Evolutionary conservation across 2,797 vertebrate species (phyloP).

Genomic region (Hippoglossus hippoglossus): DNA sequence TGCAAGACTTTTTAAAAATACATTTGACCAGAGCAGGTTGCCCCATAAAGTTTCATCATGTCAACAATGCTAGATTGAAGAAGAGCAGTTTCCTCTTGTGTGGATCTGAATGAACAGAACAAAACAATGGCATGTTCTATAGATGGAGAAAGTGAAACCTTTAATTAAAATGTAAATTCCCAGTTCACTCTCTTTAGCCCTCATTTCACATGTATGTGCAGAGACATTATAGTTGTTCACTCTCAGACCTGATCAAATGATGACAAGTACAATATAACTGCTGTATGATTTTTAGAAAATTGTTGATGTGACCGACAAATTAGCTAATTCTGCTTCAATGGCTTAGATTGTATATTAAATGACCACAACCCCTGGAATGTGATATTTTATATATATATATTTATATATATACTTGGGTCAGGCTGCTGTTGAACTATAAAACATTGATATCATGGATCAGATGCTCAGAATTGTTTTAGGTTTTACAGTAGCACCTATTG

Average conservation of each 20-base stretch:
- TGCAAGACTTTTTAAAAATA: constrained; percentile 49
- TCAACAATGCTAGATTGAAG: neutral
- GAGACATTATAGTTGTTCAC: neutral
- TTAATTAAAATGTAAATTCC: constrained; percentile 1
- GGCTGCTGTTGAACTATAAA: constrained; percentile 68
- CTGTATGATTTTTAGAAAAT: constrained; percentile 52
- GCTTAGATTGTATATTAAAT: constrained; percentile 39
- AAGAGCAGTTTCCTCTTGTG: neutral
- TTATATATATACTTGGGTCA: constrained; percentile 6
- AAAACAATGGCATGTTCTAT: constrained; percentile 5
- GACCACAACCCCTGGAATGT: constrained; percentile 56
- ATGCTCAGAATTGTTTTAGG: constrained; percentile 61
- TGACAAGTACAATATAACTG: constrained; percentile 39
- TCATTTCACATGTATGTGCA: neutral
- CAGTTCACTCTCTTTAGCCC: constrained; percentile 3
- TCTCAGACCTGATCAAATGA: constrained; percentile 38
- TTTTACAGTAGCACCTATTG: constrained; percentile 74
- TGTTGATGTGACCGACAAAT: constrained; percentile 23
- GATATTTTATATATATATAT: neutral
- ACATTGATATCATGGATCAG: constrained; percentile 55
- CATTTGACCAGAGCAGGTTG: constrained; percentile 33
- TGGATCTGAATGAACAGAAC: constrained; percentile 13
- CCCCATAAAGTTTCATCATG: constrained; percentile 1
- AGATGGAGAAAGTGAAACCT: constrained; percentile 18
- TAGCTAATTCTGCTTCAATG: constrained; percentile 47